Evolutionary conservation across 1,140 invertebrate species (phyloP), one percentile per base, ranked within the genome.

Genomic region (Scaptomyza pallida): DNA sequence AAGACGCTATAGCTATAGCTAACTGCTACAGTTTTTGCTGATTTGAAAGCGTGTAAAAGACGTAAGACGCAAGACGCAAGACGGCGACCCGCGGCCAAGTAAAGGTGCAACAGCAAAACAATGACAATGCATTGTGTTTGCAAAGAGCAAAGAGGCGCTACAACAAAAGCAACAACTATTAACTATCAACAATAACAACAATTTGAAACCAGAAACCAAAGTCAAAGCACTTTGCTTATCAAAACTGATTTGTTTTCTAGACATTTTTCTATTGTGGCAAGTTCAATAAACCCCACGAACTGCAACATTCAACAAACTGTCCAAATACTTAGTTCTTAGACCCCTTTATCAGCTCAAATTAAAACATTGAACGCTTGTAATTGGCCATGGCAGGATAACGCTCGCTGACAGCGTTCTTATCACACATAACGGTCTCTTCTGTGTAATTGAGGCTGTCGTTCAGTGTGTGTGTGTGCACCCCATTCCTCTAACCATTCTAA

Each of bases 311-410:
- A 83, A 82, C 68, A 78, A 83, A 77, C 75, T 64, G 65, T 44
- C 56, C 23, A 30, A 30, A 30, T 30, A 30, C 26, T 30, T 30
- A 30, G 1, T 30, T 30, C 26, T 30, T 60, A 40, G 71, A 50
- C 26, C 16, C 17, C 13, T 12, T 60, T 85, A 85, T 85, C 81
- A 55, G 57, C 9, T 63, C 77, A 85, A 85, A 85, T 85, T 85
- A 85, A 85, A 85, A 88, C 82, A 88, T 85, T 81, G 82, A 30
- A 30, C 70, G 77, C 77, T 86, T 77, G 81, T 85, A 85, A 85
- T 85, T 85, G 82, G 43, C 72, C 68, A 75, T 72, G 78, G 75
- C 62, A 86, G 81, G 81, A 85, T 86, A 86, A 64, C 81, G 70
- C 50, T 40, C n/a, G 81, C 57, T 75, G 76, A 74, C 81, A 77